phyloP scores from a whole-genome alignment of 53 echinoderm and acorn worm genomes.

The Apostichopus leukothele region DNA sequence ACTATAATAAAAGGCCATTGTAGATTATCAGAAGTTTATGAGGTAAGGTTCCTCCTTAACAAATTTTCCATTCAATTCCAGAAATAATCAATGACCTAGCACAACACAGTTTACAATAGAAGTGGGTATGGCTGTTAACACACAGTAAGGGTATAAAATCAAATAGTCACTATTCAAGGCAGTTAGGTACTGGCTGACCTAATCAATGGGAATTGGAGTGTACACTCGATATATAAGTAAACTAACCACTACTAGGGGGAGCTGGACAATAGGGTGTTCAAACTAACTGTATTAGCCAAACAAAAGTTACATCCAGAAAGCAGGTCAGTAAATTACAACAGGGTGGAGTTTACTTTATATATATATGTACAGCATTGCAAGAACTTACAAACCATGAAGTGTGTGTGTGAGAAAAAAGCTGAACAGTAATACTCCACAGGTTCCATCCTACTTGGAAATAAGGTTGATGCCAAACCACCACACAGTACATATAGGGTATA shows the following conservation, averaged over 20 bases:
- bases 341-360: constrained; percentile 6
- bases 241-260: not conserved
- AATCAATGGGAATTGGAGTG: not conserved
- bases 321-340: not conserved
- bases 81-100: constrained; percentile 10
- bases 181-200: not conserved
- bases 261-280: not conserved
- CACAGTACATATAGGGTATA: no score
- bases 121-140: not conserved
- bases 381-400: no score
- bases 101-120: not conserved
- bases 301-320: not conserved
- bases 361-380: no score
- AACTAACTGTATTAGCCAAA: constrained; percentile 25
- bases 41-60: not conserved
- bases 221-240: constrained; percentile 4
- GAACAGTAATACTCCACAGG: no score
- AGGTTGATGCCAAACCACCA: no score
- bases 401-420: no score
- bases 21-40: not conserved
- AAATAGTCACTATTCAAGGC: not conserved
- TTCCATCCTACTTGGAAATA: no score
- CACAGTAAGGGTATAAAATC: not conserved
- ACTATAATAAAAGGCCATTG: not conserved
- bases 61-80: not conserved